Conservation (phyloP, 2,888 invertebrate species). For the Ceratothoa steindachneri region DNA sequence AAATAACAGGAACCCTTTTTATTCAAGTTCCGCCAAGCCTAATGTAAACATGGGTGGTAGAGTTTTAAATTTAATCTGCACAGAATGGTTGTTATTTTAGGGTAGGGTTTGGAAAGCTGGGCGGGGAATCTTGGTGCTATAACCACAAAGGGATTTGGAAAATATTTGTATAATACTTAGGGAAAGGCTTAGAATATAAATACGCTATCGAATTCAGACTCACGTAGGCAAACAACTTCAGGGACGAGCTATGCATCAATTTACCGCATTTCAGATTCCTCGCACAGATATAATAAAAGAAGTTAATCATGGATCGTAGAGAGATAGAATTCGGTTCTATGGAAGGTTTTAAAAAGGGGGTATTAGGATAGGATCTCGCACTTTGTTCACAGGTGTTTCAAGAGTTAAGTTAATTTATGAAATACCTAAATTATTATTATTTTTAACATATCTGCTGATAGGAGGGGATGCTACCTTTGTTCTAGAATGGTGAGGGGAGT, state of each 20-base stretch:
- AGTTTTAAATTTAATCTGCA: slow-evolving; percentile 43
- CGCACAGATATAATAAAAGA: background rate
- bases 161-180: slow-evolving; percentile 6
- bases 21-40: slow-evolving; percentile 38
- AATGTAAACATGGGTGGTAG: slow-evolving; percentile 40
- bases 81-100: slow-evolving; percentile 41
- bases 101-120: slow-evolving; percentile 6
- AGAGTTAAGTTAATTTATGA: no score
- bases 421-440: no score
- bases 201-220: background rate
- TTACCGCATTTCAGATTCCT: background rate
- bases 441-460: no score
- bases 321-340: no score
- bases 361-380: no score
- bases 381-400: no score
- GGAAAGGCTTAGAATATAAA: background rate
- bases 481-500: no score
- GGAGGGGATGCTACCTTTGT: no score
- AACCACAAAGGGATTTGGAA: background rate
- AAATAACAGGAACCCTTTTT: slow-evolving; percentile 27
- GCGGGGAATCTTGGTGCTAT: background rate
- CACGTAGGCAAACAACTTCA: background rate
- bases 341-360: no score
- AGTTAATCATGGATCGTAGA: background rate
- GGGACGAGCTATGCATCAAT: background rate